A percentile compares a stretch with the other conserved stretches of the same genome.
Evolutionary conservation across 1,140 invertebrate genomes (phyloP).

Genomic region (Leguminivora glycinivorella): DNA sequence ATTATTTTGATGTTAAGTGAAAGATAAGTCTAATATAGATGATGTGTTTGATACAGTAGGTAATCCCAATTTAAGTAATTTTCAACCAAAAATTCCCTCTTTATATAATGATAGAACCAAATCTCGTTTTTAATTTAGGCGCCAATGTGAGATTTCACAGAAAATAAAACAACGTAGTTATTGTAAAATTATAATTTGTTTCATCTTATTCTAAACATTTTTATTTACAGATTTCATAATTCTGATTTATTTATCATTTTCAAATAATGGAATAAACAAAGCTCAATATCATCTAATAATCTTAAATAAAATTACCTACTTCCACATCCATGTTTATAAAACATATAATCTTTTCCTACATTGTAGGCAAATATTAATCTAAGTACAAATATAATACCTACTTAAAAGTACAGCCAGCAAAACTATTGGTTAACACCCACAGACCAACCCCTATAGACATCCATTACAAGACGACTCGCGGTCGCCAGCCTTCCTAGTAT

Average conservation of each 20-base stretch:
- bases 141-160: too few species aligned
- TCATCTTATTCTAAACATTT: slow-evolving; percentile 29
- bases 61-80: too few species aligned
- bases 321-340: slow-evolving; percentile 18
- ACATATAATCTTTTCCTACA: slow-evolving; percentile 19
- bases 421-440: too few species aligned
- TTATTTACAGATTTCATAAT: slow-evolving; percentile 21
- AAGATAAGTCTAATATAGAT: too few species aligned
- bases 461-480: too few species aligned
- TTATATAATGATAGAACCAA: too few species aligned
- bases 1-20: too few species aligned
- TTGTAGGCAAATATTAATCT: slow-evolving; percentile 23
- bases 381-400: background rate
- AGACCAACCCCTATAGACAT: too few species aligned
- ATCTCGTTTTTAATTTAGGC: too few species aligned
- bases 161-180: slow-evolving; percentile 17
- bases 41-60: too few species aligned
- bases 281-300: background rate
- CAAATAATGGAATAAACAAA: background rate
- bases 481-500: too few species aligned
- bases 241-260: background rate
- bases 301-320: slow-evolving; percentile 3
- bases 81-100: too few species aligned
- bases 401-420: background rate
- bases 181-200: slow-evolving; percentile 32